Conservation (phyloP, 2,888 invertebrate species). For the Ischnus inquisitorius region DNA sequence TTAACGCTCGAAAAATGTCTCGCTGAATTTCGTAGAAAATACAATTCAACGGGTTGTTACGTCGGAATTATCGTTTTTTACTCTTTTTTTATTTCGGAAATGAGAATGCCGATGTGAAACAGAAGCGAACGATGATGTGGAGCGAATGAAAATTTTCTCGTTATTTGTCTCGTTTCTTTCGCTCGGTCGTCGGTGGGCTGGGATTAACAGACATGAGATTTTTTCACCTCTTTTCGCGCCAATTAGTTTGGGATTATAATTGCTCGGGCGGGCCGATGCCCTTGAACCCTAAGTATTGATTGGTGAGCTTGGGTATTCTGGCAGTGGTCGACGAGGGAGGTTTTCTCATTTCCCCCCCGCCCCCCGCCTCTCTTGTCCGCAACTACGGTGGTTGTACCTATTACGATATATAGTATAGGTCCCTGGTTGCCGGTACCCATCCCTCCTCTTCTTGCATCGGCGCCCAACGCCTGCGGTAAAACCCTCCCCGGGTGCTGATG, state of each 20-base stretch:
- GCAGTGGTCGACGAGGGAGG: slow-evolving; percentile 74
- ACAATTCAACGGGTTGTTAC: too few relatives aligned
- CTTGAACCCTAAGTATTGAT: slow-evolving; percentile 85
- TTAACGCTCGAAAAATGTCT: too few relatives aligned
- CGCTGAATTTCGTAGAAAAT: too few relatives aligned
- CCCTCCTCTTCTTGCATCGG: slow-evolving; percentile 58
- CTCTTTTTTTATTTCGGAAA: neutral
- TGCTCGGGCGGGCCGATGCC: slow-evolving; percentile 85
- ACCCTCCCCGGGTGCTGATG: slow-evolving; percentile 71
- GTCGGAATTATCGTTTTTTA: neutral
- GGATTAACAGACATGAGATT: neutral
- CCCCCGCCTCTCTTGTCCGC: slow-evolving; percentile 74
- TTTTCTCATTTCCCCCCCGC: slow-evolving; percentile 72
- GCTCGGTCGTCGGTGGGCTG: neutral
- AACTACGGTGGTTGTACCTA: slow-evolving; percentile 60
- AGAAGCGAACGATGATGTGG: neutral
- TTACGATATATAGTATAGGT: slow-evolving; percentile 35
- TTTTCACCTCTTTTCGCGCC: slow-evolving; percentile 65
- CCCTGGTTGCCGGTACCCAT: slow-evolving; percentile 54
- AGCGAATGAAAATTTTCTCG: slow-evolving; percentile 13
- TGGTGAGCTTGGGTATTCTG: slow-evolving; percentile 82
- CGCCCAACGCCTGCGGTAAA: slow-evolving; percentile 64
- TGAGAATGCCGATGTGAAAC: neutral
- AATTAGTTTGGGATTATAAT: slow-evolving; percentile 84
- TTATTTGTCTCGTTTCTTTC: slow-evolving; percentile 5